phyloP scores from a whole-genome alignment of 2,888 invertebrate genomes.

The Epiblema foenella region DNA sequence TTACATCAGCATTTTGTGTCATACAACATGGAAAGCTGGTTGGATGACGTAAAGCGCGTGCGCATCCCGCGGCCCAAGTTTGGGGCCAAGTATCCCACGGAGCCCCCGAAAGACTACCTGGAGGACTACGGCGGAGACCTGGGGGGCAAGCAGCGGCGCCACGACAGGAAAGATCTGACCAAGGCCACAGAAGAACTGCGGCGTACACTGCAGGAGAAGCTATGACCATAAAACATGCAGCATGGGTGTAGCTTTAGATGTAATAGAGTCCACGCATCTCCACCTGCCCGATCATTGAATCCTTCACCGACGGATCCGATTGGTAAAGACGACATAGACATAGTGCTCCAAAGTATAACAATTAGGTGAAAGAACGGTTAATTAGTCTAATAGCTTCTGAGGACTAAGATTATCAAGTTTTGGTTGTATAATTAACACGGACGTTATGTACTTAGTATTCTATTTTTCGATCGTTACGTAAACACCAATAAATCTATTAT shows the following conservation, averaged over 20 bases:
- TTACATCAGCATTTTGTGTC: slow-evolving; percentile 34
- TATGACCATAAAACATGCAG: slow-evolving; percentile 77
- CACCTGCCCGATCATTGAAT: slow-evolving; percentile 12
- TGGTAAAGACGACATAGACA: background rate
- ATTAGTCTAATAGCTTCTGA: background rate
- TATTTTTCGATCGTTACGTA: too few species aligned
- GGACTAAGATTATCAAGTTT: background rate
- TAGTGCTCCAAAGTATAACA: background rate
- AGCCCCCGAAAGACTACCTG: slow-evolving; percentile 92
- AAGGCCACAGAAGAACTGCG: slow-evolving; percentile 92
- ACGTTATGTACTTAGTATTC: too few species aligned
- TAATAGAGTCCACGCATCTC: slow-evolving; percentile 15
- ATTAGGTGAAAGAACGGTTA: background rate
- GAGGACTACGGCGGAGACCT: slow-evolving; percentile 86
- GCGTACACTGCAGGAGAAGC: slow-evolving; percentile 90
- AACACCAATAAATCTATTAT: too few species aligned
- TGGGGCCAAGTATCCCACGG: slow-evolving; percentile 87
- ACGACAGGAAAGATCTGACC: slow-evolving; percentile 83
- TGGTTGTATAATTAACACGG: background rate
- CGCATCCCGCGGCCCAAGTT: slow-evolving; percentile 94
- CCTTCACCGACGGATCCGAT: background rate
- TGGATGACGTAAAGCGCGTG: slow-evolving; percentile 92
- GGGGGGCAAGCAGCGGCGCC: slow-evolving; percentile 78
- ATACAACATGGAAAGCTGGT: slow-evolving; percentile 91
- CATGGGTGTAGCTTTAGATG: slow-evolving; percentile 18